phyloP scores from a whole-genome alignment of 2,888 invertebrate species.

The Morpho achilles region DNA sequence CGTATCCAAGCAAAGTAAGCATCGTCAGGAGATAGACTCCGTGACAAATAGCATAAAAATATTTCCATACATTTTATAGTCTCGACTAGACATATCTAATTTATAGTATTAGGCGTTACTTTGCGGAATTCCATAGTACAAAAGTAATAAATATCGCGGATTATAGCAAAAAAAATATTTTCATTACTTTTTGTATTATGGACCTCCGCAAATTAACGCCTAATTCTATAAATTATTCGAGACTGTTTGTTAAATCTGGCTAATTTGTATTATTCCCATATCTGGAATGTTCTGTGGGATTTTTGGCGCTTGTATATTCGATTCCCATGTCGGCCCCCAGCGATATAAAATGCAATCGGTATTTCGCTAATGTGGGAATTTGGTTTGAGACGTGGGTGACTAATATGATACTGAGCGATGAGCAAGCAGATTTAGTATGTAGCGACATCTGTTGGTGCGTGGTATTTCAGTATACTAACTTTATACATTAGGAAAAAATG shows the following conservation, averaged over 20 bases:
- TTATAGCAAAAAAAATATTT: background rate
- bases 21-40: too few relatives aligned
- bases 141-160: background rate
- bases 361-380: constrained; percentile 31
- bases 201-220: too few relatives aligned
- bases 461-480: background rate
- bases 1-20: too few relatives aligned
- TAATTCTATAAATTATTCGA: too few relatives aligned
- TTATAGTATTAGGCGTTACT: too few relatives aligned
- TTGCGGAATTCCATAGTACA: too few relatives aligned
- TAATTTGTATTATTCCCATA: constrained; percentile 69
- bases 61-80: too few relatives aligned
- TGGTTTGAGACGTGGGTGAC: background rate
- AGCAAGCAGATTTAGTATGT: background rate
- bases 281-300: constrained; percentile 44
- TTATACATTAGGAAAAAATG: too few relatives aligned
- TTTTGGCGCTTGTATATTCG: constrained; percentile 42
- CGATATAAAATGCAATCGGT: constrained; percentile 39
- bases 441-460: constrained; percentile 5
- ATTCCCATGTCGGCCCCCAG: constrained; percentile 52
- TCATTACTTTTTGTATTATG: too few relatives aligned
- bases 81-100: too few relatives aligned
- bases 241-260: constrained; percentile 28
- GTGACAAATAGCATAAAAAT: too few relatives aligned
- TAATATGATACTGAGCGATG: too few relatives aligned